These are phyloP conservation scores for Sminthurides bifidus DNA, from an alignment of 1,140 invertebrate genomes.

Conservation along the genomic window DNA sequence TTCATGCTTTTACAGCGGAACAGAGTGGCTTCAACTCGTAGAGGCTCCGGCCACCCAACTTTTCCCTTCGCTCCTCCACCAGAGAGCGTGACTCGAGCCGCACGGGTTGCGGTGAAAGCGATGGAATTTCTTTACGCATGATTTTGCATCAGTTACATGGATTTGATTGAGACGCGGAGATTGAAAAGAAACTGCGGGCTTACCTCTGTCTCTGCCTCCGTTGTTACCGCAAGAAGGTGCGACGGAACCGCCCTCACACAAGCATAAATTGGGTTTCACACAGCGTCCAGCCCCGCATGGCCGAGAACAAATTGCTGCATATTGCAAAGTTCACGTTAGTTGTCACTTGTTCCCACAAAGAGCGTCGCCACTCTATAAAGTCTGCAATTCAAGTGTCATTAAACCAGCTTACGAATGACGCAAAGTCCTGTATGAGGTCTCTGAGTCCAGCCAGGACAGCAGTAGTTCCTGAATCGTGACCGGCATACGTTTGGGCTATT, in stretches of 20 bases:
- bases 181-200: not conserved
- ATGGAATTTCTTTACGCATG: too few species aligned
- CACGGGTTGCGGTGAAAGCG: too few species aligned
- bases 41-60: too few species aligned
- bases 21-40: too few species aligned
- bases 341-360: not conserved
- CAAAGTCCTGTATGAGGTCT: constrained; percentile 57
- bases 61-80: too few species aligned
- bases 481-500: constrained; percentile 66
- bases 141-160: too few species aligned
- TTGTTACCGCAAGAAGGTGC: constrained; percentile 36
- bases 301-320: constrained; percentile 59
- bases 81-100: too few species aligned
- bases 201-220: constrained; percentile 29
- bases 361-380: not conserved
- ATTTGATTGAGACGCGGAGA: too few species aligned
- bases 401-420: constrained; percentile 73
- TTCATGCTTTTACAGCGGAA: too few species aligned
- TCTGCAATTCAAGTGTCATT: constrained; percentile 5
- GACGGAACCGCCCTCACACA: constrained; percentile 54
- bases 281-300: constrained; percentile 58
- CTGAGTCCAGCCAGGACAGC: constrained; percentile 69
- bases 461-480: constrained; percentile 52
- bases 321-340: not conserved
- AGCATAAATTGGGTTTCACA: constrained; percentile 67